Base-by-base conservation (phyloP, 2,113 vertebrate species). In the Nibea albiflora region DNA sequence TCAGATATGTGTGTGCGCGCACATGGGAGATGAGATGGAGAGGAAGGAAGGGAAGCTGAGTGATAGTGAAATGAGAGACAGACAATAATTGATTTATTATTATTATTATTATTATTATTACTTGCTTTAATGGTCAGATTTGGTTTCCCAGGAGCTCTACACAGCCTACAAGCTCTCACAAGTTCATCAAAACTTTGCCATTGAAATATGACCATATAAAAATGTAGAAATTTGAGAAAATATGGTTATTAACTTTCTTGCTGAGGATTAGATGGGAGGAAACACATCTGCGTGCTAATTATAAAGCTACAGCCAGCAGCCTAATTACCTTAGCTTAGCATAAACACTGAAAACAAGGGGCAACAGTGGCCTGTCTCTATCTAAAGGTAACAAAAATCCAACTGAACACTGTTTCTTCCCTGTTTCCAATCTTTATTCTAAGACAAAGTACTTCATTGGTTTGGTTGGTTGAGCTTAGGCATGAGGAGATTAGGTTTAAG, bases 51-150 rank as follows among this genome's bases (percentile, higher is more conserved):
- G 42, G 50, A 73, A 50, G 70, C 63, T 61, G 11, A 77, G 24
- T 47, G 65, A 80, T 66, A 70, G 74, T 68, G 39, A 82, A 76
- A 69, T 70, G 26, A 85, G 44, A 56, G 31, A 66, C 42, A 56
- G 31, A 66, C 42, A 53, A 31, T 47, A 52, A 67, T 78, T 78
- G 69, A 77, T 82, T 67, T 62, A 78, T 86, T 69, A 72, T 74
- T 42, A 54, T 60, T 83, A 50, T 35, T 35, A 35, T 67, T 69
- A 72, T 74, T 42, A 54, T 60, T 83, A 50, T 56, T 79, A 81
- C 80, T 76, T 68, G 63, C 44, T 72, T 17, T 86, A 87, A 88
- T 72, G 65, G 62, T 56, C 58, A 73, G 49, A 66, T 80, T 69
- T 78, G 49, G 57, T 73, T 82, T 85, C 73, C 76, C 52, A 49